Evolutionary conservation across 2,113 vertebrate genomes (phyloP), one percentile per base, ranked within the genome.

Genomic region (Meleagris gallopavo): DNA sequence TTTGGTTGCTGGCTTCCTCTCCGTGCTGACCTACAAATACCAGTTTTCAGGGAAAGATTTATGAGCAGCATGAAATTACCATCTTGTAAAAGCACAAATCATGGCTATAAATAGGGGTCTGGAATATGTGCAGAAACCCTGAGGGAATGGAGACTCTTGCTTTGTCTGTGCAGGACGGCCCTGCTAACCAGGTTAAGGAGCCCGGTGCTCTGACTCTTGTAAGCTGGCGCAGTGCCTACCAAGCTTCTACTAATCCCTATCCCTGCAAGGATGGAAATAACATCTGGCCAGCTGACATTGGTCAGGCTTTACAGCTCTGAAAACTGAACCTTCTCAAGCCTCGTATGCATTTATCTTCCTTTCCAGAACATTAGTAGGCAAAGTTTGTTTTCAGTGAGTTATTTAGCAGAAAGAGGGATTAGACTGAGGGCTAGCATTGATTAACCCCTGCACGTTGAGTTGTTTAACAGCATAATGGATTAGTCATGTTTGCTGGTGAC

Each of bases 401-500:
- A 65, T 94, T 91, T 93, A 93, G 93, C 94, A 80, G 38, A 30
- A 25, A 74, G 86, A 21, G 43, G 93, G 91, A 92, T 95, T 93
- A 86, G 80, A 92, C 71, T 85, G 36, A 4, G 91, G 94, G 78
- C 89, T 82, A 95, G 90, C 86, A 86, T 95, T 90, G 95, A 96
- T 97, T 96, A 97, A 97, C 93, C 96, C 91, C 96, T 95, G 93
- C 76, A 34, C 86, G 95, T 96, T 94, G 94, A 95, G 94, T 94
- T 96, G 91, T 94, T 97, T 95, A 95, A 93, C 91, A 89, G 92
- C 70, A 32, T 94, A 94, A 96, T 94, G 94, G 94, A 94, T 95
- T 88, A 86, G 86, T 86, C 90, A 30, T 94, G 90, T 95, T 86
- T 86, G 91, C 90, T 82, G 92, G 73, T 82, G 93, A 96, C 90